These are phyloP conservation scores for Onthophagus taurus DNA, from an alignment of 1,140 invertebrate genomes.

Conservation along the genomic window DNA sequence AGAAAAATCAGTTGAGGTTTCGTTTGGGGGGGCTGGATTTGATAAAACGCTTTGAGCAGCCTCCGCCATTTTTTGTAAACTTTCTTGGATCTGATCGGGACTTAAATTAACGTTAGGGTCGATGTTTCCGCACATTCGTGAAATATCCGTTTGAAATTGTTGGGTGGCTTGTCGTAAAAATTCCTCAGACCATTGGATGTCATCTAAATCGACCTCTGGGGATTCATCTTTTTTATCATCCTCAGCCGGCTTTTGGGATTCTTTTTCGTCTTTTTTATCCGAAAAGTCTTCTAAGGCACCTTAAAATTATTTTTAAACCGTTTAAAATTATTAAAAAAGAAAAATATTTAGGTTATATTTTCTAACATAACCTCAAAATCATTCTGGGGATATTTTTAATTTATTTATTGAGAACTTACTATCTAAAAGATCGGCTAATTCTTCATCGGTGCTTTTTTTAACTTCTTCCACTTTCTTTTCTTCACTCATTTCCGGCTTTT, in stretches of 20 bases:
- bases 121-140: conserved; percentile 39
- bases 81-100: conserved; percentile 26
- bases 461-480: conserved; percentile 16
- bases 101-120: conserved; percentile 38
- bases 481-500: conserved; percentile 24
- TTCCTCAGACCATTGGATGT: conserved; percentile 49
- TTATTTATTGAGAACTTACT: conserved; percentile 31
- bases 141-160: conserved; percentile 53
- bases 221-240: conserved; percentile 8
- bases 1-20: conserved; percentile 28
- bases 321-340: conserved; percentile 3
- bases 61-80: conserved; percentile 32
- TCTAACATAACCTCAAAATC: not conserved
- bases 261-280: conserved; percentile 14
- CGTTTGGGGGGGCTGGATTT: conserved; percentile 26
- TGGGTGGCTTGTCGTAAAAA: conserved; percentile 51
- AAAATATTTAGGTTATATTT: not conserved
- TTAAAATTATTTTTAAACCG: conserved; percentile 22
- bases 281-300: conserved; percentile 50
- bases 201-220: conserved; percentile 15
- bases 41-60: conserved; percentile 31
- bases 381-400: not conserved
- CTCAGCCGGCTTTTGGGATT: too few species aligned
- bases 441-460: conserved; percentile 25
- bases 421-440: conserved; percentile 32